These are phyloP conservation scores for Xenops minutus DNA, from an alignment of 2,797 vertebrate species.

Conservation along the genomic window DNA sequence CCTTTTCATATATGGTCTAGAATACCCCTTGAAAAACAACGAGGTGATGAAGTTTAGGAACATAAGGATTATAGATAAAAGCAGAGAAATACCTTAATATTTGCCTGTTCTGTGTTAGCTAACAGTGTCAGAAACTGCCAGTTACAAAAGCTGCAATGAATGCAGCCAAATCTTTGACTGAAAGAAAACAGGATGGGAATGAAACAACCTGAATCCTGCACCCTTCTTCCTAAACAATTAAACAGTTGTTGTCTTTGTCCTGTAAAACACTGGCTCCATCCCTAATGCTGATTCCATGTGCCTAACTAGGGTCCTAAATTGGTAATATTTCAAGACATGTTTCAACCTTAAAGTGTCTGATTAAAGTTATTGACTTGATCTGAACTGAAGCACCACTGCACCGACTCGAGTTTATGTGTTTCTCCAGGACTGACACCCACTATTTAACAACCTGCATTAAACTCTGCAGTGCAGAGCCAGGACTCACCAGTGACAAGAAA, in stretches of 20 bases:
- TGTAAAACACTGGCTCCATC: not conserved
- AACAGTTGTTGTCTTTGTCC: not conserved
- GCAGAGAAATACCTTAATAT: not conserved
- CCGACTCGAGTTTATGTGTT: not conserved
- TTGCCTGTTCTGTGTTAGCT: not conserved
- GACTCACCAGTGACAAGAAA: not conserved
- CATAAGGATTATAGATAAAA: not conserved
- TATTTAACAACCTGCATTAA: not conserved
- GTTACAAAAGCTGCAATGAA: not conserved
- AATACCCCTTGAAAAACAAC: not conserved
- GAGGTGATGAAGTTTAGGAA: not conserved
- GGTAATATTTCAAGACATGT: not conserved
- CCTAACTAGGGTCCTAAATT: not conserved
- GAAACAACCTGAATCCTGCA: not conserved
- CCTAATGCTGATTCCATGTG: not conserved
- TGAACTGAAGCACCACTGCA: not conserved
- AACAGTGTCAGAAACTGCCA: not conserved
- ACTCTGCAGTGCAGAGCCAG: not conserved
- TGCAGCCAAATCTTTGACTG: not conserved
- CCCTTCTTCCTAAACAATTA: not conserved
- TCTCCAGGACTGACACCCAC: not conserved
- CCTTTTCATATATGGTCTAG: not conserved
- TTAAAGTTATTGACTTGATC: not conserved
- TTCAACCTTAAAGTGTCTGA: not conserved
- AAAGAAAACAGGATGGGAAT: not conserved